A percentile compares a stretch with the other conserved stretches of the same genome.
Conservation (phyloP, 1,140 invertebrate species). For the Panagrolaimus sp. region DNA sequence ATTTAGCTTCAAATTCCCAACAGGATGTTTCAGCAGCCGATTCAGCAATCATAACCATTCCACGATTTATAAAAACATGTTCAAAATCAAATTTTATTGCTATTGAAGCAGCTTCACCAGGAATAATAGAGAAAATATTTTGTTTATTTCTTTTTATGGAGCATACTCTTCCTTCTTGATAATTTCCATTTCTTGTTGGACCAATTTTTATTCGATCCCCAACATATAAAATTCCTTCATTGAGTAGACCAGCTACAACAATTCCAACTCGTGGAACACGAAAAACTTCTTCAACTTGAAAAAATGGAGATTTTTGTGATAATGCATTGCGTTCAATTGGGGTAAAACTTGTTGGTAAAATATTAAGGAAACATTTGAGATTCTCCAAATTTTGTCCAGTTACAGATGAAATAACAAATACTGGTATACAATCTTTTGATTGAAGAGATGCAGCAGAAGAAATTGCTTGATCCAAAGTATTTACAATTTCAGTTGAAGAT, state of each 20-base stretch:
- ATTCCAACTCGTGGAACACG: constrained; percentile 68
- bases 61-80: constrained; percentile 19
- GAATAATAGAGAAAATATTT: constrained; percentile 68
- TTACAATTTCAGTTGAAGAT: constrained; percentile 18
- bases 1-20: constrained; percentile 58
- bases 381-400: constrained; percentile 73
- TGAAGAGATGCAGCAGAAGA: constrained; percentile 30
- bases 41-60: constrained; percentile 39
- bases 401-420: constrained; percentile 90
- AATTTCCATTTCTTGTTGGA: constrained; percentile 61
- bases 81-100: constrained; percentile 31
- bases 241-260: constrained; percentile 79
- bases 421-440: constrained; percentile 68
- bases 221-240: constrained; percentile 76
- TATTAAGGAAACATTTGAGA: constrained; percentile 73
- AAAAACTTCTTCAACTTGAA: constrained; percentile 89
- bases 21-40: constrained; percentile 27
- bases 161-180: constrained; percentile 46
- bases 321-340: constrained; percentile 14
- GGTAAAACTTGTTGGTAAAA: constrained; percentile 66
- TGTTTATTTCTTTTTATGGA: constrained; percentile 52
- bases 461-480: constrained; percentile 13
- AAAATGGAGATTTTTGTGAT: constrained; percentile 69
- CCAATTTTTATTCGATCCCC: constrained; percentile 73
- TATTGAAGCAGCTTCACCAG: constrained; percentile 74